Evolutionary conservation across 1,140 invertebrate genomes (phyloP), one percentile per base, ranked within the genome.

Genomic region (Tetranychus cinnabarinus): DNA sequence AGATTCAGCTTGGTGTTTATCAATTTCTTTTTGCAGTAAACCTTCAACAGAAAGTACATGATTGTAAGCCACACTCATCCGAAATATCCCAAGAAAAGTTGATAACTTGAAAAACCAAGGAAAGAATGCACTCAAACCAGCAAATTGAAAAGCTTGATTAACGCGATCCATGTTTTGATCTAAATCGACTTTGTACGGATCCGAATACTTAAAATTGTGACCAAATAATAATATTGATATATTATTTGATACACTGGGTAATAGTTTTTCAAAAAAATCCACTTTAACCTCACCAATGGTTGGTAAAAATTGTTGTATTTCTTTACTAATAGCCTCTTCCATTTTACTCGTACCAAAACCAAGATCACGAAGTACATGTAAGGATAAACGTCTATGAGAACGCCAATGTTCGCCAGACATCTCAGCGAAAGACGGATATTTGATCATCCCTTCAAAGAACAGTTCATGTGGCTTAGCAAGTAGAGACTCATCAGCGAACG

Each of bases 311-410:
- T 31, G n/a, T 2, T 52, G 13, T 12, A 52, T 52, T 52, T 52
- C 50, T 52, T 23, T 33, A 2, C 7, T n/a, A 2, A 52, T 52
- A 12, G 8, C 8, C 2, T 13, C n/a, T 23, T 52, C 50, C 50
- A 52, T 52, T 7, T 2, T 33, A 52, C 50, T 52, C 6, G 13
- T 52, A 52, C 50, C 50, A 23, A 52, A 83, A 23, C 86, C 86
- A 7, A 86, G 74, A 36, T 80, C 73, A 36, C 77, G 76, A 63
- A 90, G 74, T 59, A 82, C 78, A 62, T 79, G 78, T 52, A 86
- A 69, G 3, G 81, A 77, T 72, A 87, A 88, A 56, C 74, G 73
- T 54, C 85, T 75, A 64, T 88, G 81, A 64, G 82, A 80, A 57
- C 74, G 76, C 85, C 86, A 89, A 3, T 81, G 67, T 6, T 76